Conservation (phyloP, 2,797 vertebrate genomes). For the Coregonus sp. region DNA sequence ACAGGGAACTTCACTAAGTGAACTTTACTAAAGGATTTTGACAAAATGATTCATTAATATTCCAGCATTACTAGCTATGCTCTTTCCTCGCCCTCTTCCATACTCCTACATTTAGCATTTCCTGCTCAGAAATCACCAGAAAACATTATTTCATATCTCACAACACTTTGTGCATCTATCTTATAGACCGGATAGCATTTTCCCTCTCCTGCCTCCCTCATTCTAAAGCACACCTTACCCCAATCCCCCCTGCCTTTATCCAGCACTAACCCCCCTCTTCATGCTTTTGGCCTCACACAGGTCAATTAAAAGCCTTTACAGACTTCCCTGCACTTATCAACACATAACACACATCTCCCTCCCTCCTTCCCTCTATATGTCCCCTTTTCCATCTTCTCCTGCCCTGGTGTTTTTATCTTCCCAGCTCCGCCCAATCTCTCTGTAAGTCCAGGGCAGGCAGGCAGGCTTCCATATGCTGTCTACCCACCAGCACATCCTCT, state of each 20-base stretch:
- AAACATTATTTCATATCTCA: background rate
- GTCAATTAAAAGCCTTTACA: conserved; percentile 40
- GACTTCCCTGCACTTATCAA: conserved; percentile 46
- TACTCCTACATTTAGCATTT: background rate
- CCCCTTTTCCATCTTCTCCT: conserved; percentile 56
- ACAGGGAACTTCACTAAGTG: background rate
- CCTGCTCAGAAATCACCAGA: background rate
- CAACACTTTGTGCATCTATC: background rate
- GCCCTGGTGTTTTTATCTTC: conserved; percentile 47
- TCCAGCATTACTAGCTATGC: conserved; percentile 45
- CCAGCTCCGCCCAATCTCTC: conserved; percentile 48
- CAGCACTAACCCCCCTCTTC: conserved; percentile 32
- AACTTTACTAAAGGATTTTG: too few relatives aligned
- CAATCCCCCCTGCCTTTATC: conserved; percentile 28
- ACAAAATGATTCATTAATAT: too few relatives aligned
- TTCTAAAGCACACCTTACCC: conserved; percentile 10
- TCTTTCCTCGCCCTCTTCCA: background rate
- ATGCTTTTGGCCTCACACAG: background rate
- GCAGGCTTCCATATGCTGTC: conserved; percentile 53
- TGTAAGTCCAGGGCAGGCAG: conserved; percentile 43
- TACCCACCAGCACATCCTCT: conserved; percentile 37
- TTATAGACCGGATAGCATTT: background rate
- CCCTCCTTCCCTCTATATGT: conserved; percentile 25
- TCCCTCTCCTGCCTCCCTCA: conserved; percentile 8
- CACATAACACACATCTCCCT: conserved; percentile 39